These are phyloP conservation scores for Electrona antarctica DNA, from an alignment of 2,113 vertebrate genomes.

Conservation along the genomic window DNA sequence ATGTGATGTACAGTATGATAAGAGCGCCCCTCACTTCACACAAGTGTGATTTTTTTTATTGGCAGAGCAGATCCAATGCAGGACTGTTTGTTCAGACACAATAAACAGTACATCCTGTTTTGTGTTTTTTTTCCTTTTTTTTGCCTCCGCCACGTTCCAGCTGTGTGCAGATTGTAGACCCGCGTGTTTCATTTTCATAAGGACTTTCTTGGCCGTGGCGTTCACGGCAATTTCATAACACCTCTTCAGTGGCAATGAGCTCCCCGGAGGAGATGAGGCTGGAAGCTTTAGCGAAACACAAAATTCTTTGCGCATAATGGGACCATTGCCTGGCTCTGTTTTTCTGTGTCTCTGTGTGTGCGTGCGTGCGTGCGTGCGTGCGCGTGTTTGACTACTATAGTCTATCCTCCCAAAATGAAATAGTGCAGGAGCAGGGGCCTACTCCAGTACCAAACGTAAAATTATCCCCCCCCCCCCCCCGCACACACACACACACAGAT, in stretches of 20 bases:
- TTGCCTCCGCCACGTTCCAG: neutral
- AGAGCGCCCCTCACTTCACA: too few species aligned
- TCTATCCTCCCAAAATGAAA: neutral
- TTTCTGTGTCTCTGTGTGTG: neutral
- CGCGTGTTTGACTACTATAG: neutral
- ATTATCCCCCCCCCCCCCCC: too few species aligned
- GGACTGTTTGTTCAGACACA: too few species aligned
- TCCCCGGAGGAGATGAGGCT: conserved; percentile 43
- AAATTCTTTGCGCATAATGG: conserved; percentile 36
- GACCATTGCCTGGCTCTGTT: neutral
- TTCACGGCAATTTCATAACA: conserved; percentile 47
- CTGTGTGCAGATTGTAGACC: conserved; percentile 6
- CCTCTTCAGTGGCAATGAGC: conserved; percentile 34
- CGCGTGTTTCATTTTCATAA: conserved; percentile 30
- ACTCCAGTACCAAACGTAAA: too few species aligned
- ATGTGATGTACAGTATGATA: too few species aligned
- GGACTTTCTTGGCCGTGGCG: conserved; percentile 30
- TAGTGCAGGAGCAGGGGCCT: too few species aligned
- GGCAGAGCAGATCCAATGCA: too few species aligned
- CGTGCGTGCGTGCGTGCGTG: neutral
- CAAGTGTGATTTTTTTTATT: too few species aligned
- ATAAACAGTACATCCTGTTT: too few species aligned
- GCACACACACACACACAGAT: too few species aligned
- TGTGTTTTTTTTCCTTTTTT: conserved; percentile 13
- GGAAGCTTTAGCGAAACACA: conserved; percentile 31